Conservation (phyloP, 2,113 vertebrate species). For the Indri indri region DNA sequence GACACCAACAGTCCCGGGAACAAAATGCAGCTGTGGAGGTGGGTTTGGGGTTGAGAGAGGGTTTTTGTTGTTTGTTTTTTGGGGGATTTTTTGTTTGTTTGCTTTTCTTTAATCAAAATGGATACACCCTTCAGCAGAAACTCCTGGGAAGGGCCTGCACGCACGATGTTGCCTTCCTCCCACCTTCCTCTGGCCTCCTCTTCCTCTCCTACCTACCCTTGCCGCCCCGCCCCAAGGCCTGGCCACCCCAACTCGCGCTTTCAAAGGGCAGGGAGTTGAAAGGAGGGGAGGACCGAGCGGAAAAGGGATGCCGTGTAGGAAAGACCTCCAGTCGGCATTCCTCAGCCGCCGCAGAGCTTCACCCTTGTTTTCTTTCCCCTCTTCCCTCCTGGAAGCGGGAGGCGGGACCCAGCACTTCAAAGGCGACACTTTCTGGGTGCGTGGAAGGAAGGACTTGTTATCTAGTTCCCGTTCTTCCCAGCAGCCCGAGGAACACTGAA, state of each 20-base stretch:
- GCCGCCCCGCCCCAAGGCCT: not conserved
- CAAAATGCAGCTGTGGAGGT: constrained; percentile 73
- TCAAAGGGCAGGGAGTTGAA: constrained; percentile 65
- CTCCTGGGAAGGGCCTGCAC: not conserved
- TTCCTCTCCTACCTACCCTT: not conserved
- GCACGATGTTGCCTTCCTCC: too few relatives aligned
- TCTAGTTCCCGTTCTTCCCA: constrained; percentile 9
- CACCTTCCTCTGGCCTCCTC: not conserved
- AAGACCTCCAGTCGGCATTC: constrained; percentile 78
- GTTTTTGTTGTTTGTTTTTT: constrained; percentile 20
- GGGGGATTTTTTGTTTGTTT: not conserved
- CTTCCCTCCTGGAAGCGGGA: constrained; percentile 65
- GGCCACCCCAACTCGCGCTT: not conserved
- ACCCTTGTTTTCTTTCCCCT: constrained; percentile 68
- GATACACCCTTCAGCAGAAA: not conserved
- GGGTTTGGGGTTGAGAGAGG: not conserved
- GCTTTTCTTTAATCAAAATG: not conserved
- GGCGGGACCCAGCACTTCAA: constrained; percentile 77
- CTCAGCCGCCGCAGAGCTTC: constrained; percentile 78
- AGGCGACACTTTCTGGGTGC: constrained; percentile 75
- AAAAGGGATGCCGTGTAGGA: constrained; percentile 65
- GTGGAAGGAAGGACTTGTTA: constrained; percentile 24
- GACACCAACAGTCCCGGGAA: constrained; percentile 80
- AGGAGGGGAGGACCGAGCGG: constrained; percentile 55
- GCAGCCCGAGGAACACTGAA: not conserved